A percentile compares a stretch with the other conserved stretches of the same genome.
phyloP scores from a whole-genome alignment of 2,797 vertebrate genomes.

The Eutrigla gurnardus region DNA sequence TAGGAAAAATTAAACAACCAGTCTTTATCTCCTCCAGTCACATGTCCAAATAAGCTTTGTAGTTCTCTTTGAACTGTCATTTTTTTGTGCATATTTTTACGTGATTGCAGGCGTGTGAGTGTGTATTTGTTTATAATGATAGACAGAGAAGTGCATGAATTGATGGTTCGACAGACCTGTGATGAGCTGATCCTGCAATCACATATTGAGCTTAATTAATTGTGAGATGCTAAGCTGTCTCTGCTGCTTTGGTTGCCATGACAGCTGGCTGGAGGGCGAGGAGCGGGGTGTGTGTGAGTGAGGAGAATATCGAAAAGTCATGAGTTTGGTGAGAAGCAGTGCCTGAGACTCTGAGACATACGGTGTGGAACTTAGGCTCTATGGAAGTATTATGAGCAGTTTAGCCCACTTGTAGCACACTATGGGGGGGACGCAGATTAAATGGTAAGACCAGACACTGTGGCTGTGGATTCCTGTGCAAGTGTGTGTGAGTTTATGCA shows the following conservation, averaged over 20 bases:
- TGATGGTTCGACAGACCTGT: neutral
- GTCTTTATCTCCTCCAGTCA: slow-evolving; percentile 57
- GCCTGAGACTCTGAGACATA: slow-evolving; percentile 18
- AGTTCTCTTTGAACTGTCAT: neutral
- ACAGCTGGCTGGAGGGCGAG: slow-evolving; percentile 44
- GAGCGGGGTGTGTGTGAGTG: slow-evolving; percentile 33
- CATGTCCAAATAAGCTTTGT: slow-evolving; percentile 40
- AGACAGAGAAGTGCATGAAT: neutral
- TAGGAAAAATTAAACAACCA: slow-evolving; percentile 30
- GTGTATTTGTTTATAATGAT: neutral
- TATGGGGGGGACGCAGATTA: slow-evolving; percentile 77
- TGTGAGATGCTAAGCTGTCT: slow-evolving; percentile 12
- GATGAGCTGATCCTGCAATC: neutral
- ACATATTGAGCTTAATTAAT: neutral
- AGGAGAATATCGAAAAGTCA: slow-evolving; percentile 45
- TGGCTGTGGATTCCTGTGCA: slow-evolving; percentile 8
- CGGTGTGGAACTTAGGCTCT: slow-evolving; percentile 4
- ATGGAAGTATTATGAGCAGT: slow-evolving; percentile 29
- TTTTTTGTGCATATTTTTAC: neutral
- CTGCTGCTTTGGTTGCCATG: slow-evolving; percentile 37
- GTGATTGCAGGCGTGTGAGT: neutral
- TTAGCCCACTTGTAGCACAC: slow-evolving; percentile 14
- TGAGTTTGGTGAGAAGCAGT: slow-evolving; percentile 58
- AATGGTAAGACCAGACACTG: slow-evolving; percentile 73
- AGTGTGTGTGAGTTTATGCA: slow-evolving; percentile 7